A percentile compares a stretch with the other conserved stretches of the same genome.
Evolutionary conservation across 2,888 invertebrate species (phyloP).

Genomic region (Rhagonycha fulva): DNA sequence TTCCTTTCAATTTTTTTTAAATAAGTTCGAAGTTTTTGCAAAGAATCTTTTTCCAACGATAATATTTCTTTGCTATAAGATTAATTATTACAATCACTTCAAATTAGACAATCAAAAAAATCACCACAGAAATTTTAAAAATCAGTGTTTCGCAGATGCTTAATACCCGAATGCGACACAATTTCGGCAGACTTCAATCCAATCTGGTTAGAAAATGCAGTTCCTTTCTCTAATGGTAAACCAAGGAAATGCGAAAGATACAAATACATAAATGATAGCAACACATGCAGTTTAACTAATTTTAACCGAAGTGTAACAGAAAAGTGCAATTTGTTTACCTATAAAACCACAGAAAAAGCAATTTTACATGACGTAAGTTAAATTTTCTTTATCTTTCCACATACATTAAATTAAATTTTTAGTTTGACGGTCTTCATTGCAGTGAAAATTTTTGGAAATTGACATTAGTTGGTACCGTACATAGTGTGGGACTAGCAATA

Average conservation of each 20-base stretch:
- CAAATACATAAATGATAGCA: constrained; percentile 9
- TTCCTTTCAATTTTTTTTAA: too few relatives aligned
- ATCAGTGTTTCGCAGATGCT: constrained; percentile 8
- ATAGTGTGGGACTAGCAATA: constrained; percentile 12
- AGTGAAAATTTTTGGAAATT: constrained; percentile 70
- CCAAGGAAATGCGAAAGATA: constrained; percentile 41
- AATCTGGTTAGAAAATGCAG: constrained; percentile 47
- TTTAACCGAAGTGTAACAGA: constrained; percentile 35
- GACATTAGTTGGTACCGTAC: constrained; percentile 64
- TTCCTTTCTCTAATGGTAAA: constrained; percentile 44
- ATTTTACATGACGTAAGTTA: constrained; percentile 49
- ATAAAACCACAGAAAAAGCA: constrained; percentile 43
- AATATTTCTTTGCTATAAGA: too few relatives aligned
- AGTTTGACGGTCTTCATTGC: constrained; percentile 70
- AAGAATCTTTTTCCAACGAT: too few relatives aligned
- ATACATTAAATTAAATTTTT: constrained; percentile 24
- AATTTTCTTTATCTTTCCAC: neutral
- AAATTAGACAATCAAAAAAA: too few relatives aligned
- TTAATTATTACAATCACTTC: too few relatives aligned
- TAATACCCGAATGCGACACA: constrained; percentile 49
- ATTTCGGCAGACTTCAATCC: constrained; percentile 38
- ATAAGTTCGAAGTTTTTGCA: too few relatives aligned
- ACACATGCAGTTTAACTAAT: constrained; percentile 38
- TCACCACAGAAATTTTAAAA: too few relatives aligned
- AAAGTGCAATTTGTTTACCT: constrained; percentile 45